Conservation (phyloP, 2,888 invertebrate genomes). For the Anticlea derivata region DNA sequence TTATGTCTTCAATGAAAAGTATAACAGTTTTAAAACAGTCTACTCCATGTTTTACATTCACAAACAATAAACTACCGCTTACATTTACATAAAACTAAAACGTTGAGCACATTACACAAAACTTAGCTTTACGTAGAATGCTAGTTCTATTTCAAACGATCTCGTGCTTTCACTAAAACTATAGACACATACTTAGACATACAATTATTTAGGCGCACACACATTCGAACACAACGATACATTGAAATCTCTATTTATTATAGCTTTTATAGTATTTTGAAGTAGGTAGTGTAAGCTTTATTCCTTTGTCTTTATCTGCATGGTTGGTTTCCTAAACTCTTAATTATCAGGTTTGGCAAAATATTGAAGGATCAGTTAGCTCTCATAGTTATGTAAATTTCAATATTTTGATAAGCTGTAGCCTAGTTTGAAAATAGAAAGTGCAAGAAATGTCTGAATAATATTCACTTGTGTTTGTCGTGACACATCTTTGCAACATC, state of each 20-base stretch:
- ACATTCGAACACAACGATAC: too few relatives aligned
- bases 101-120: slow-evolving; percentile 56
- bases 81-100: slow-evolving; percentile 50
- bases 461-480: too few relatives aligned
- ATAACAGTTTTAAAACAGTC: slow-evolving; percentile 50
- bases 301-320: slow-evolving; percentile 25
- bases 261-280: slow-evolving; percentile 29
- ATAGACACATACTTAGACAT: slow-evolving; percentile 33
- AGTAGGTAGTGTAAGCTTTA: slow-evolving; percentile 35
- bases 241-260: slow-evolving; percentile 22
- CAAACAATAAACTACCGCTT: slow-evolving; percentile 40
- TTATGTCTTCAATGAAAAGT: slow-evolving; percentile 74
- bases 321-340: slow-evolving; percentile 6
- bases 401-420: slow-evolving; percentile 22
- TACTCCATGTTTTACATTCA: slow-evolving; percentile 52
- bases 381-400: not conserved
- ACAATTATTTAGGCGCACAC: too few relatives aligned
- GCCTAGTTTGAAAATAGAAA: not conserved
- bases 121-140: slow-evolving; percentile 57
- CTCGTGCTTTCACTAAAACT: slow-evolving; percentile 30
- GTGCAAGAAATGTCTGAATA: not conserved
- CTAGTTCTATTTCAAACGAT: slow-evolving; percentile 32
- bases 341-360: slow-evolving; percentile 16
- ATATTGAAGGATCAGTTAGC: slow-evolving; percentile 17
- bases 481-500: too few relatives aligned